These are phyloP conservation scores for Xenops minutus DNA, from an alignment of 2,797 vertebrate genomes.

Conservation along the genomic window DNA sequence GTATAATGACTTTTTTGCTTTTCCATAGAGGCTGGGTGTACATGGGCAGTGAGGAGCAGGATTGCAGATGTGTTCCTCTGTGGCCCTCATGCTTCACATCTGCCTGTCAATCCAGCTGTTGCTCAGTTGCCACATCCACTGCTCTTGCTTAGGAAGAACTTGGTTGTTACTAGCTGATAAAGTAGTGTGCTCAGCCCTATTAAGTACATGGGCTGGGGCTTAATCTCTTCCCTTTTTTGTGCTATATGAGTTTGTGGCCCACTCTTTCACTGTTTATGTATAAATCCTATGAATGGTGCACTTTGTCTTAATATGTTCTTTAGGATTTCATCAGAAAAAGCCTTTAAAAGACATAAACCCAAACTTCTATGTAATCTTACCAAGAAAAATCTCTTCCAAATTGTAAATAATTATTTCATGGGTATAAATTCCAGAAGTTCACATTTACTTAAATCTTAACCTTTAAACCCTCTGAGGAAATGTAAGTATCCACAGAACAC, in stretches of 20 bases:
- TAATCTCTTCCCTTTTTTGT: background rate
- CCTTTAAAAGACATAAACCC: background rate
- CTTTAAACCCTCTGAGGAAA: background rate
- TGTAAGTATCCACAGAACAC: background rate
- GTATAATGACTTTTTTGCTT: background rate
- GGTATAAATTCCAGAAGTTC: background rate
- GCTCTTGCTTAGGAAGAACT: background rate
- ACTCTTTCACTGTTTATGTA: background rate
- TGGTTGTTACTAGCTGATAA: background rate
- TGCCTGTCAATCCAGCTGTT: background rate
- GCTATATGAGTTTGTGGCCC: background rate
- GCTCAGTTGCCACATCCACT: background rate
- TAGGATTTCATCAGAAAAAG: background rate
- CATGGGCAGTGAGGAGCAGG: too few relatives aligned
- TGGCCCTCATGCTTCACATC: background rate
- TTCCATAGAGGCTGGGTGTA: background rate
- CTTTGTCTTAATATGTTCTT: background rate
- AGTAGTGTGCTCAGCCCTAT: background rate
- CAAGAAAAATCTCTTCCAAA: background rate
- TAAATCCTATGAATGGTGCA: background rate
- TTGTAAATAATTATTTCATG: background rate
- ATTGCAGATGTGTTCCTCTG: background rate
- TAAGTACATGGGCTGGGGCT: fast-evolving
- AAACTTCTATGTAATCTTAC: fast-evolving
- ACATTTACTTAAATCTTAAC: background rate